A percentile compares a stretch with the other conserved stretches of the same genome.
Evolutionary conservation across 2,113 vertebrate genomes (phyloP).

Genomic region (Tyrannus savana): DNA sequence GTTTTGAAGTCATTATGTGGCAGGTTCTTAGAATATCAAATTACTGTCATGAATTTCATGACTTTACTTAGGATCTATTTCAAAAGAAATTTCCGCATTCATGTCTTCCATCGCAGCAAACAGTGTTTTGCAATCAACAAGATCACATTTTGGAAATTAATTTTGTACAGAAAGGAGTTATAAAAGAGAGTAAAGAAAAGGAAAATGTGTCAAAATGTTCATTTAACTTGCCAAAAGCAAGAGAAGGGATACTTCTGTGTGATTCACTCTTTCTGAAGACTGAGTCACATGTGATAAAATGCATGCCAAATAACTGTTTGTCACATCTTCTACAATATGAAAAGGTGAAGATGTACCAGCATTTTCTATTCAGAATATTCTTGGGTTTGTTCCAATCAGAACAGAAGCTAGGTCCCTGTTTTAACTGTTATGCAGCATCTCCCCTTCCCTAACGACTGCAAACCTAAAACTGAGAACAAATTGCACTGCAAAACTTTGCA

Average conservation of each 20-base stretch:
- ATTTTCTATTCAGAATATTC: not conserved
- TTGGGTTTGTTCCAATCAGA: not conserved
- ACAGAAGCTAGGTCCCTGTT: not conserved
- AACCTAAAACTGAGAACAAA: not conserved
- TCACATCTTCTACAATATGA: not conserved
- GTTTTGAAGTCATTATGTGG: not conserved
- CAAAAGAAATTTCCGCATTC: not conserved
- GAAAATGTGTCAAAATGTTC: not conserved
- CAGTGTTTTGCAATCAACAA: not conserved
- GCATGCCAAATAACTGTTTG: not conserved
- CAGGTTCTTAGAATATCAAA: not conserved
- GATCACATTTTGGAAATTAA: not conserved
- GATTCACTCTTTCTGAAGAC: not conserved
- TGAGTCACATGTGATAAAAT: not conserved
- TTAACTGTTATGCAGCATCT: not conserved
- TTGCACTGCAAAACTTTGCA: not conserved
- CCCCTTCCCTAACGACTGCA: fast-evolving
- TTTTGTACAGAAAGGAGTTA: not conserved
- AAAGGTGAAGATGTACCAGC: not conserved
- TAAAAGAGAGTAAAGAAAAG: not conserved
- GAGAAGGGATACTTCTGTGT: not conserved
- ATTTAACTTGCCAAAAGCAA: not conserved
- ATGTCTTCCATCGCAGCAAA: not conserved
- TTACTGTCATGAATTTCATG: not conserved
- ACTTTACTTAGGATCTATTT: not conserved